A percentile compares a stretch with the other conserved stretches of the same genome.
Evolutionary conservation across 2,797 vertebrate species (phyloP).

Genomic region (Notolabrus celidotus): DNA sequence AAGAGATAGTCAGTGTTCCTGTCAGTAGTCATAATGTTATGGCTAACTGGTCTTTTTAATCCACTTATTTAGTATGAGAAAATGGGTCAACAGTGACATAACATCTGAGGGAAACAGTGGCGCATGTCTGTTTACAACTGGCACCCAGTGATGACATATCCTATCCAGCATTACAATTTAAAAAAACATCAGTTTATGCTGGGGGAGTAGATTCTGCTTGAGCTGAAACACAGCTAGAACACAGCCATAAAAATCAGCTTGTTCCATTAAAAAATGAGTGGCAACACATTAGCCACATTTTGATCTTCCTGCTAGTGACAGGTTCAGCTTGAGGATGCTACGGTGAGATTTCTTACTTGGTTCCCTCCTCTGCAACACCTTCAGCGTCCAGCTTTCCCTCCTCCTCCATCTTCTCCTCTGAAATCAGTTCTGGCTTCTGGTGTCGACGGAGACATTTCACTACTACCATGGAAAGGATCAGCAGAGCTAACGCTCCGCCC

Average conservation of each 20-base stretch:
- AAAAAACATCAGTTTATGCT: background rate
- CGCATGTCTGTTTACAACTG: too few relatives aligned
- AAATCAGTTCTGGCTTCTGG: slow-evolving; percentile 93
- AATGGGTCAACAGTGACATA: too few relatives aligned
- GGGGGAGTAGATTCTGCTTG: too few relatives aligned
- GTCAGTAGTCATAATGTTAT: background rate
- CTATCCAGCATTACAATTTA: background rate
- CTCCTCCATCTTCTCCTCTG: slow-evolving; percentile 97
- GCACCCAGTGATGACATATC: background rate
- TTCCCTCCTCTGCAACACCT: slow-evolving; percentile 90
- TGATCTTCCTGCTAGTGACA: background rate
- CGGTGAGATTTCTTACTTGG: slow-evolving; percentile 86
- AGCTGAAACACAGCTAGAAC: background rate
- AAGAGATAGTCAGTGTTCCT: background rate
- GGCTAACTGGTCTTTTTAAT: background rate
- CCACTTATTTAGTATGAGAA: too few relatives aligned
- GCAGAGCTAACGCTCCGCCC: slow-evolving; percentile 92
- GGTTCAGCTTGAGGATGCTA: slow-evolving; percentile 6
- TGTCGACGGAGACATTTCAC: slow-evolving; percentile 96
- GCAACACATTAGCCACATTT: background rate
- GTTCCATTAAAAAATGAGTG: background rate
- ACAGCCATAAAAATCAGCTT: background rate
- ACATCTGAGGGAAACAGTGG: too few relatives aligned
- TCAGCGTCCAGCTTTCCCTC: slow-evolving; percentile 95
- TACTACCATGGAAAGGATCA: slow-evolving; percentile 95